Evolutionary conservation across 2,113 vertebrate species (phyloP).

Genomic region (Cyanoderma ruficeps): DNA sequence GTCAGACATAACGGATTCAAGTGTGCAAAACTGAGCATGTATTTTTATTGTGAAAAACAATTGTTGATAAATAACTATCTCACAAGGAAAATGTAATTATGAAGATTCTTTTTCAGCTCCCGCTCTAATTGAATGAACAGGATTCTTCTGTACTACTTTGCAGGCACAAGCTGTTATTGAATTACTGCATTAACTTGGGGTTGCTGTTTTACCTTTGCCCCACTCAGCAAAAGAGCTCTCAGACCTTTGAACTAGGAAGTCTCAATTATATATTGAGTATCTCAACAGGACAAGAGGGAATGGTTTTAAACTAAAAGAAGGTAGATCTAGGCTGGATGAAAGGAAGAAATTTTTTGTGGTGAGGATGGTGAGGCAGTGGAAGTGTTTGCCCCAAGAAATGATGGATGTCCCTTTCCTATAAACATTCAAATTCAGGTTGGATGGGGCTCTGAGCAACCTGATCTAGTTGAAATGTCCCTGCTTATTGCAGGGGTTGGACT

Average conservation of each 20-base stretch:
- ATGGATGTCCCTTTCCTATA: neutral
- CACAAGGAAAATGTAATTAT: conserved; percentile 19
- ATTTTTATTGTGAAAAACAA: neutral
- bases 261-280: neutral
- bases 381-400: neutral
- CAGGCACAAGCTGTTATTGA: neutral
- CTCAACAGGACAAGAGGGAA: neutral
- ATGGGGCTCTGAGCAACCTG: neutral
- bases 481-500: neutral
- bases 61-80: neutral
- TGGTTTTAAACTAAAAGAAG: neutral
- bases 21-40: neutral
- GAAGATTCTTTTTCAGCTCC: neutral
- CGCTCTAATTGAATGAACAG: neutral
- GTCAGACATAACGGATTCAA: neutral
- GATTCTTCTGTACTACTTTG: neutral
- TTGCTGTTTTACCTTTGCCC: neutral
- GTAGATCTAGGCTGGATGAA: neutral
- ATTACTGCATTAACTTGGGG: neutral
- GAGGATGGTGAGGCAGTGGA: neutral
- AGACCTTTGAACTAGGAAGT: neutral
- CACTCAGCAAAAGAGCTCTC: neutral
- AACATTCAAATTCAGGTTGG: neutral
- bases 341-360: neutral
- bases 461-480: neutral